These are phyloP conservation scores for Cebus imitator DNA, from an alignment of 2,113 vertebrate genomes.

Conservation along the genomic window DNA sequence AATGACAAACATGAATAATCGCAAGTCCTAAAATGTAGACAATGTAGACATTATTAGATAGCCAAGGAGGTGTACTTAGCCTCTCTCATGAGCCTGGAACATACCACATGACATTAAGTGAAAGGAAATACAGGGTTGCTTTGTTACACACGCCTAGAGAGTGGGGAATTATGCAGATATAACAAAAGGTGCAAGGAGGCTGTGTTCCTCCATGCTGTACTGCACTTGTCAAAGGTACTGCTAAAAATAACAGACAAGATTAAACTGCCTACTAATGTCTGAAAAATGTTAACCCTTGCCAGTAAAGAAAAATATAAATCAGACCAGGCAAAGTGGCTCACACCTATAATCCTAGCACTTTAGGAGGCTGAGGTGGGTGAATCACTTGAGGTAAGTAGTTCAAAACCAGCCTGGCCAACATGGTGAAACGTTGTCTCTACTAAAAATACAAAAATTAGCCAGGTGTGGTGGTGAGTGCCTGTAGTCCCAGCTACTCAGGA, in stretches of 20 bases:
- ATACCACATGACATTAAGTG: rapidly evolving
- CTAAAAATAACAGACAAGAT: not conserved
- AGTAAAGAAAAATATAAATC: too few relatives aligned
- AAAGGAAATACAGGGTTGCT: not conserved
- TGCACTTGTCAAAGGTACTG: not conserved
- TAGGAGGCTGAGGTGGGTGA: too few relatives aligned
- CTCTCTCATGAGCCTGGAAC: not conserved
- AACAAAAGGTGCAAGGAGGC: not conserved
- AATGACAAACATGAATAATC: not conserved
- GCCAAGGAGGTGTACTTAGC: not conserved
- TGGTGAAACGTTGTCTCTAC: too few relatives aligned
- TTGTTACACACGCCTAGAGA: rapidly evolving
- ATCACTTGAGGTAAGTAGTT: too few relatives aligned
- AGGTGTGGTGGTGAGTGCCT: too few relatives aligned
- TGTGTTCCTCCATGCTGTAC: not conserved
- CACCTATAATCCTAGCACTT: too few relatives aligned
- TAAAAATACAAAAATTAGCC: too few relatives aligned
- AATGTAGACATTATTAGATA: rapidly evolving
- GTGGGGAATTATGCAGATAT: not conserved
- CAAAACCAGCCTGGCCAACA: too few relatives aligned
- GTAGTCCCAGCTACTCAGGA: too few relatives aligned
- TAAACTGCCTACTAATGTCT: not conserved
- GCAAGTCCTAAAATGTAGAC: not conserved
- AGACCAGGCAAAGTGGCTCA: too few relatives aligned
- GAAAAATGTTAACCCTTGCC: not conserved